phyloP scores from a whole-genome alignment of 1,140 invertebrate species.

The Tigriopus japonicus region DNA sequence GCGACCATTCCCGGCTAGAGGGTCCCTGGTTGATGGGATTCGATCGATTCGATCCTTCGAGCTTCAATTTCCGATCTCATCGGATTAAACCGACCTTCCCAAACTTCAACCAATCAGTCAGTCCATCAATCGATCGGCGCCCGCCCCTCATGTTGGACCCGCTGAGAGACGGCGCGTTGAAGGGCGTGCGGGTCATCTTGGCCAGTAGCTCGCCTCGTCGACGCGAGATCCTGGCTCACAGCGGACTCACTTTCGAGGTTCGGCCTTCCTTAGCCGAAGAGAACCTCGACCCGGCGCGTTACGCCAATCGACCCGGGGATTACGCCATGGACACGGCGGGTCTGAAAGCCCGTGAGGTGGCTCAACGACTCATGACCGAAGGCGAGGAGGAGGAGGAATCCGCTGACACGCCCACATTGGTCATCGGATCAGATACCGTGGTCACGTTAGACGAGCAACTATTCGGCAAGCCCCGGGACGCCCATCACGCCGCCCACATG shows the following conservation, averaged over 20 bases:
- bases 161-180: background rate
- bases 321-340: constrained; percentile 7
- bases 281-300: background rate
- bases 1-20: too few relatives aligned
- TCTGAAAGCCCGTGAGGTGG: background rate
- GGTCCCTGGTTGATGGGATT: too few relatives aligned
- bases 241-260: background rate
- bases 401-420: background rate
- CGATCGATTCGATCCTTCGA: too few relatives aligned
- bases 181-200: background rate
- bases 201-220: constrained; percentile 5
- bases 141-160: background rate
- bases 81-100: too few relatives aligned
- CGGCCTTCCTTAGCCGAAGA: constrained; percentile 1
- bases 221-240: background rate
- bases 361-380: background rate
- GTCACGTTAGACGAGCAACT: background rate
- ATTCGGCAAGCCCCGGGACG: background rate
- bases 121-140: too few relatives aligned
- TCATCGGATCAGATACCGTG: constrained; percentile 3
- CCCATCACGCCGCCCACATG: background rate
- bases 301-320: background rate
- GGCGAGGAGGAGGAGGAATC: background rate
- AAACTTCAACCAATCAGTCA: too few relatives aligned
- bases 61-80: too few relatives aligned